Conservation (phyloP, 2,797 vertebrate species). For the Periophthalmus magnuspinnatus region DNA sequence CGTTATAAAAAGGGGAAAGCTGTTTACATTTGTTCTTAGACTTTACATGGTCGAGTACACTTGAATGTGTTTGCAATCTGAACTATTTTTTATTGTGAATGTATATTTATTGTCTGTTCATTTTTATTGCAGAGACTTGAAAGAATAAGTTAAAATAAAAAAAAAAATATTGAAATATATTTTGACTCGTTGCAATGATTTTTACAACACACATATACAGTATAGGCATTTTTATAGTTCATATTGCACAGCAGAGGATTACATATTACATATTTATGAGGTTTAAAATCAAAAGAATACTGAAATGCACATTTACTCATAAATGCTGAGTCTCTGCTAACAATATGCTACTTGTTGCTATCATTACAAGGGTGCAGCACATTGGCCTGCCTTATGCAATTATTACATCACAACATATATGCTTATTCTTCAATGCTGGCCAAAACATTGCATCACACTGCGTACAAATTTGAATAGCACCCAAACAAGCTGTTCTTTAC, state of each 20-base stretch:
- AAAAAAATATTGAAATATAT: constrained; percentile 35
- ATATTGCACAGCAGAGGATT: neutral
- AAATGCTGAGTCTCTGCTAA: neutral
- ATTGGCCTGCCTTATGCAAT: neutral
- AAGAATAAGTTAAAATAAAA: constrained; percentile 47
- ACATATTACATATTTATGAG: neutral
- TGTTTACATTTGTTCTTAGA: constrained; percentile 73
- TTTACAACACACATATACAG: neutral
- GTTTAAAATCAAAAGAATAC: neutral
- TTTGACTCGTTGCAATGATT: constrained; percentile 1
- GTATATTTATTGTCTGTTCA: constrained; percentile 75
- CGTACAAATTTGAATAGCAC: constrained; percentile 7
- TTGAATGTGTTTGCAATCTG: constrained; percentile 70
- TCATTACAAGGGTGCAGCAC: neutral
- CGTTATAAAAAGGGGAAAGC: constrained; percentile 25
- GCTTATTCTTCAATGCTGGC: neutral
- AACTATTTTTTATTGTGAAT: constrained; percentile 69
- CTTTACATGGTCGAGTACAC: constrained; percentile 57
- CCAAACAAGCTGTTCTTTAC: constrained; percentile 17
- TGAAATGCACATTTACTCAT: neutral
- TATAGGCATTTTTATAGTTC: neutral
- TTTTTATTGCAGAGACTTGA: constrained; percentile 50
- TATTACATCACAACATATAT: neutral
- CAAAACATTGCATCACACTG: constrained; percentile 10
- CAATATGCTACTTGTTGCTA: neutral